These are phyloP conservation scores for Anthophora plumipes DNA, from an alignment of 2,888 invertebrate genomes.

Conservation along the genomic window DNA sequence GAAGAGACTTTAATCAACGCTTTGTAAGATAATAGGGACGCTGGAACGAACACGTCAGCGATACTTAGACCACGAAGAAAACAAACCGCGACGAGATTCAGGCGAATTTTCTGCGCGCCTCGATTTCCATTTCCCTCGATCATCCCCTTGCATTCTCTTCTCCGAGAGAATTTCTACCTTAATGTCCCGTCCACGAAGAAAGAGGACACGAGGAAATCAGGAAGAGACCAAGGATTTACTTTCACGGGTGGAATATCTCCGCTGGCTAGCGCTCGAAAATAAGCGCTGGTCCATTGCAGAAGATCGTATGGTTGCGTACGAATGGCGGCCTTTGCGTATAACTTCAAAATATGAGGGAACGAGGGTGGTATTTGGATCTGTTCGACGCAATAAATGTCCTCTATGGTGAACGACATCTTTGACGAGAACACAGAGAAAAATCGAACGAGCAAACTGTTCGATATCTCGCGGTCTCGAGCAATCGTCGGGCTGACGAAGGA, in stretches of 20 bases:
- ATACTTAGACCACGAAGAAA: slow-evolving; percentile 4
- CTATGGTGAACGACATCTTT: slow-evolving; percentile 29
- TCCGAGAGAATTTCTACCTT: background rate
- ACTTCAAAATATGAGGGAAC: slow-evolving; percentile 92
- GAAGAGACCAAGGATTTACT: slow-evolving; percentile 79
- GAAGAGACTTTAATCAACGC: slow-evolving; percentile 54
- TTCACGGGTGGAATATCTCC: slow-evolving; percentile 92
- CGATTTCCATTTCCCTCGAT: background rate
- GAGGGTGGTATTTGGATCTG: slow-evolving; percentile 94
- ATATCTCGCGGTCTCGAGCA: slow-evolving; percentile 25
- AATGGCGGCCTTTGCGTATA: slow-evolving; percentile 95
- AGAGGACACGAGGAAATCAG: background rate
- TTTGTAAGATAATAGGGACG: slow-evolving; percentile 58
- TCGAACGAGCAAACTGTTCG: slow-evolving; percentile 16
- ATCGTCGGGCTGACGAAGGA: background rate
- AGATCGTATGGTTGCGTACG: slow-evolving; percentile 95
- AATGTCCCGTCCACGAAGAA: background rate
- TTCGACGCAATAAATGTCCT: slow-evolving; percentile 90
- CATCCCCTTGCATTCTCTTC: background rate
- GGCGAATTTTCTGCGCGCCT: slow-evolving; percentile 2
- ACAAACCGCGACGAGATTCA: background rate
- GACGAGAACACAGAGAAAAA: slow-evolving; percentile 40
- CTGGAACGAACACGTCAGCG: slow-evolving; percentile 41
- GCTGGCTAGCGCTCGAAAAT: slow-evolving; percentile 91
- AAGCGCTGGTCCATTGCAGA: slow-evolving; percentile 91